phyloP scores from a whole-genome alignment of 2,113 vertebrate species.

The Helogale parvula region DNA sequence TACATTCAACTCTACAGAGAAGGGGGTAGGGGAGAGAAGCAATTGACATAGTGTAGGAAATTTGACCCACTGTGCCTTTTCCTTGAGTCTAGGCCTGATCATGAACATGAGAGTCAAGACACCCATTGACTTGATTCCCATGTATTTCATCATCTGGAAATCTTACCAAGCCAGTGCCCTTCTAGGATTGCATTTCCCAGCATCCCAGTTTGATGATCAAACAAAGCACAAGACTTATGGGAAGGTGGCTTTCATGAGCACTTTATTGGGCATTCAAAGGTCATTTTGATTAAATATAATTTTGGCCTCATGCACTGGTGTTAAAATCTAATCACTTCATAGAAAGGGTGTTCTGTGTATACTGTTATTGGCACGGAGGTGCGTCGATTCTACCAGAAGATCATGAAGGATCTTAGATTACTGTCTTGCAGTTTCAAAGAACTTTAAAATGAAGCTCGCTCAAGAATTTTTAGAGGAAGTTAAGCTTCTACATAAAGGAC shows the following conservation, averaged over 20 bases:
- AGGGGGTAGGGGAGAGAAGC: background rate
- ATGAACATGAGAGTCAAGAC: background rate
- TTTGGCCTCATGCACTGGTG: background rate
- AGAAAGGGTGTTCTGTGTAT: background rate
- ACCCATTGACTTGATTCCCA: background rate
- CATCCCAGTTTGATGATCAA: background rate
- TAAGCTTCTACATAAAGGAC: background rate
- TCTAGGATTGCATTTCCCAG: background rate
- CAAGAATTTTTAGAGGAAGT: background rate
- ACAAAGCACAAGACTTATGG: background rate
- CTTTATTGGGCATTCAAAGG: constrained; percentile 47
- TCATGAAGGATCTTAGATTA: background rate
- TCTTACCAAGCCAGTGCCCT: background rate
- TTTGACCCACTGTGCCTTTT: background rate
- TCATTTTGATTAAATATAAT: constrained; percentile 53
- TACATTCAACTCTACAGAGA: background rate
- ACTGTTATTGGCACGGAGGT: background rate
- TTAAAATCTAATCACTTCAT: background rate
- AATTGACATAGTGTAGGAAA: background rate
- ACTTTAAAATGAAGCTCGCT: background rate
- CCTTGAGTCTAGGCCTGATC: background rate
- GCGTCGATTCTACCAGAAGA: background rate
- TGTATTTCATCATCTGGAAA: background rate
- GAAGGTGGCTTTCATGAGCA: constrained; percentile 54
- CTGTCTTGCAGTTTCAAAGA: background rate